A percentile compares a stretch with the other conserved stretches of the same genome.
These are phyloP conservation scores for Hetaerina titia DNA, from an alignment of 2,888 invertebrate genomes.

Conservation along the genomic window DNA sequence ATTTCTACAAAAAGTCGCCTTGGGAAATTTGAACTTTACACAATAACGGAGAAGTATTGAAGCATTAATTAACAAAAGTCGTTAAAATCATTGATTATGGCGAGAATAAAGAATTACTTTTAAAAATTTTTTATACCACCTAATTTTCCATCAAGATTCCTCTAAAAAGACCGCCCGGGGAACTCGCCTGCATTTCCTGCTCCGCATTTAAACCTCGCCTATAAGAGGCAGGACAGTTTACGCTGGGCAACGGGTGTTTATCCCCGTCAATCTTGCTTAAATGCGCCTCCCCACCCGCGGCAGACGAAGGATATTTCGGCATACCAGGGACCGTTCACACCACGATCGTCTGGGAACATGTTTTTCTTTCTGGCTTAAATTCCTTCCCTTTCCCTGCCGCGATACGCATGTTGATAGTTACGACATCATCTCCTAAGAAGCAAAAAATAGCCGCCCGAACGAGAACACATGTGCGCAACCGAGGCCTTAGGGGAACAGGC, in stretches of 20 bases:
- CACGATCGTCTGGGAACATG: neutral
- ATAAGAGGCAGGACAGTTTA: neutral
- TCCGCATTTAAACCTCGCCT: neutral
- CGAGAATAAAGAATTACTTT: neutral
- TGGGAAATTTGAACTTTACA: too few relatives aligned
- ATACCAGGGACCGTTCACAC: neutral
- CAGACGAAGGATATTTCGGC: neutral
- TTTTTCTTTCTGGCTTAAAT: conserved; percentile 4
- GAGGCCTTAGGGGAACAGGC: neutral
- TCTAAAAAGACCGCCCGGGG: neutral
- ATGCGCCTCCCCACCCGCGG: neutral
- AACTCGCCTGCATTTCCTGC: neutral
- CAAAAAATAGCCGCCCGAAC: conserved; percentile 6
- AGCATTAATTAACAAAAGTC: too few relatives aligned
- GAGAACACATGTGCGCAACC: neutral
- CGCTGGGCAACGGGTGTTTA: neutral
- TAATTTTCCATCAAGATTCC: too few relatives aligned
- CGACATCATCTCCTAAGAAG: neutral
- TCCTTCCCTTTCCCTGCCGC: neutral
- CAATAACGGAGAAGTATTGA: too few relatives aligned
- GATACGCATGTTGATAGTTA: conserved; percentile 22
- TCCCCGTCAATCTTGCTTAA: neutral
- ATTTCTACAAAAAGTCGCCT: too few relatives aligned
- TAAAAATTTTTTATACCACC: neutral
- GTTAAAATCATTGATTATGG: too few relatives aligned